A percentile compares a stretch with the other conserved stretches of the same genome.
Evolutionary conservation across 2,113 vertebrate species (phyloP).

Genomic region (Gallinago media): DNA sequence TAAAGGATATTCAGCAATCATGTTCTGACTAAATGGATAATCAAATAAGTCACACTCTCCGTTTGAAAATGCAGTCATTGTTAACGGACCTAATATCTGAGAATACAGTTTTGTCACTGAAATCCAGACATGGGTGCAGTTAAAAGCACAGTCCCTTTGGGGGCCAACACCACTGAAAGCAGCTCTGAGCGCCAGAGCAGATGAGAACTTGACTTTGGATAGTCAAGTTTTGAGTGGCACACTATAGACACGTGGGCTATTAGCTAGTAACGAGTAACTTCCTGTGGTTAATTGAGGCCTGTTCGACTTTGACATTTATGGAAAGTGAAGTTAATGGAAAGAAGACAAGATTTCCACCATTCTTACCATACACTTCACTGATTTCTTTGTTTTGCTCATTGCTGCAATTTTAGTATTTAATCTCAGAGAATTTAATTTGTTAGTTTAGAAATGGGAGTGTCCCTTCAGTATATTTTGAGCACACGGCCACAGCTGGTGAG

Average conservation of each 20-base stretch:
- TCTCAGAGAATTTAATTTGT: background rate
- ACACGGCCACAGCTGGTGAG: background rate
- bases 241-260: too few relatives aligned
- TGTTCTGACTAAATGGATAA: slow-evolving; percentile 40
- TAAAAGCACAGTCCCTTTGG: background rate
- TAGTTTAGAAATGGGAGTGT: background rate
- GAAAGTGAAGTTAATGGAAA: background rate
- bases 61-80: background rate
- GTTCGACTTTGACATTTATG: background rate
- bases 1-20: background rate
- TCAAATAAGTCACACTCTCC: slow-evolving; percentile 28
- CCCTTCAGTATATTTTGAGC: background rate
- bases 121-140: background rate
- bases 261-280: background rate
- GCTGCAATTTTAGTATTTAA: background rate
- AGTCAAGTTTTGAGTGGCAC: background rate
- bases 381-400: background rate
- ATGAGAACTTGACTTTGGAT: background rate
- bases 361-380: background rate
- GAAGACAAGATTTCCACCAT: background rate
- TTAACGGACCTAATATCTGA: background rate
- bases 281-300: background rate
- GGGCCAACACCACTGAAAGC: background rate
- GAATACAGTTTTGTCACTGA: background rate
- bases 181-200: background rate